Base-by-base conservation (phyloP, 1,140 invertebrate genomes). In the Heliconius hewitsoni region DNA sequence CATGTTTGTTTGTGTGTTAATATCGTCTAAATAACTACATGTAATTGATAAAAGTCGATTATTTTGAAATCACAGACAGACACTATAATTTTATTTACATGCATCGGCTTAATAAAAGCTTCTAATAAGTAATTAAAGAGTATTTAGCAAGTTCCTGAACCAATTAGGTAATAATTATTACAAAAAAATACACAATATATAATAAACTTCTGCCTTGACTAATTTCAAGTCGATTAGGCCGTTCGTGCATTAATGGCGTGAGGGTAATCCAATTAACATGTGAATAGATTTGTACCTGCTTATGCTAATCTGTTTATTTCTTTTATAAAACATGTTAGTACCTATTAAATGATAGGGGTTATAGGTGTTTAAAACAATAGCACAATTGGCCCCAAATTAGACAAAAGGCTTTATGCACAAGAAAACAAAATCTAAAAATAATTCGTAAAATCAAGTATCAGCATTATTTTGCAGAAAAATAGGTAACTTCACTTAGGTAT, bases 401-500 rank as follows among this genome's bases (percentile, higher is more conserved):
- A 66, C 27, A 8, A 66, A 66, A 66, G 60, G 27, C 60, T 52
- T 52, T 19, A 52, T 19, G 50, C 42, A 46, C 42, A 46, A 46
- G 42, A 46, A 46, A 46, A 46, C 13, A 46, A 46, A 46, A 13
- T 46, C 42, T 46, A 46, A 16, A 60, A 27, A 19, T 19, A 52
- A 52, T 52, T 19, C 19, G 19, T 52, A 52, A 52, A 52, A 52
- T 16, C 42, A 46, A 52, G 6, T 52, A 52, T 19, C 18, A 52
- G n/a, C 19, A 27, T 66, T 13, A 66, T 66, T 66, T 66, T 30
- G 27, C 60, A 66, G 8, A 66, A 66, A 66, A 27, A 66, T 3
- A 30, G 42, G 42, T 66, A 13, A 66, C 60, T 66, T 66, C 23
- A 74, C 19, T 9, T 74, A 73, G 55, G 39, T 57, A 78, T 83